These are phyloP conservation scores for Eulemur macaco DNA, from an alignment of 2,113 vertebrate species.

Conservation along the genomic window DNA sequence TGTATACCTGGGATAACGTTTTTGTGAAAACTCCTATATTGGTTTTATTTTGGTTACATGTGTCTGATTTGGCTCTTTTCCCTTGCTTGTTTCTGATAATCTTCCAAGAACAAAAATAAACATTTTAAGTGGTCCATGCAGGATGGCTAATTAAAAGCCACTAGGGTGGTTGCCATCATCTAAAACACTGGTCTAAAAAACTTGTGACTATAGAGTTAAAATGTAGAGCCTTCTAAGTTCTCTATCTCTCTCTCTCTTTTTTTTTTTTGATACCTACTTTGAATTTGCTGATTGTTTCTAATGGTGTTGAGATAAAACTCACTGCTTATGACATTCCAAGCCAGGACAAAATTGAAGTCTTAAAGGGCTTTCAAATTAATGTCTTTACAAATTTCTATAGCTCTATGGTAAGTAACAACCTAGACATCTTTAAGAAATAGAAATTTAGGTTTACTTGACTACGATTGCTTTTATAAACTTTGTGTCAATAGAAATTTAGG, in stretches of 20 bases:
- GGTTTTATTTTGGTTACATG: neutral
- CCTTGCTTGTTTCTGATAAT: neutral
- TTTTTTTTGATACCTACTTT: neutral
- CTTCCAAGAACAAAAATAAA: neutral
- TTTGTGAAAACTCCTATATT: neutral
- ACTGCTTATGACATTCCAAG: neutral
- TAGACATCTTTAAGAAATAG: neutral
- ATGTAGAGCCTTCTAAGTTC: neutral
- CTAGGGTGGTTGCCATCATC: neutral
- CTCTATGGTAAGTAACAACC: neutral
- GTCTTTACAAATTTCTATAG: neutral
- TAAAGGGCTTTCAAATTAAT: neutral
- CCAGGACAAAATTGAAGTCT: neutral
- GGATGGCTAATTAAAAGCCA: neutral
- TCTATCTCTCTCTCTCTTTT: neutral
- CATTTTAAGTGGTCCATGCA: neutral
- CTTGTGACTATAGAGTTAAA: neutral
- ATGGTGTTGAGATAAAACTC: neutral
- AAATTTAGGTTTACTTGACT: neutral
- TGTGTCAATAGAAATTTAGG: neutral
- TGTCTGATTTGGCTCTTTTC: neutral
- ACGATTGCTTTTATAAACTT: neutral
- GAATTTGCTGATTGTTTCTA: neutral
- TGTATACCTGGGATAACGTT: neutral
- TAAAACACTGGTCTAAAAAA: neutral